These are phyloP conservation scores for Acipenser transmontanus DNA, from an alignment of 2,797 vertebrate genomes.

Conservation along the genomic window DNA sequence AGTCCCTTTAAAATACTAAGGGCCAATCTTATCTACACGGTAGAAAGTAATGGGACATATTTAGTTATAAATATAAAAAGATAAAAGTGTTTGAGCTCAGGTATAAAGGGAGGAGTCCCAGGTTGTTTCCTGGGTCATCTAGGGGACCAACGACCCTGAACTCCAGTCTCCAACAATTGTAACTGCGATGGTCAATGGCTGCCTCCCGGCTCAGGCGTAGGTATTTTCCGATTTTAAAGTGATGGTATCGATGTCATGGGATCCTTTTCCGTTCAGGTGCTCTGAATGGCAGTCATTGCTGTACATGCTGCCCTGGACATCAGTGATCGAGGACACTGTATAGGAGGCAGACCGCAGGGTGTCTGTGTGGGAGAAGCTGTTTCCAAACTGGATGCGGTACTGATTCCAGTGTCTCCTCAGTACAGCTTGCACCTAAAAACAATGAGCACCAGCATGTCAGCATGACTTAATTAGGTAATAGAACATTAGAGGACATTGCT, in stretches of 20 bases:
- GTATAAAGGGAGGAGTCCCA: slow-evolving; percentile 15
- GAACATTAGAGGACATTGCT: no score
- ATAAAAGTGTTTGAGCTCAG: slow-evolving; percentile 16
- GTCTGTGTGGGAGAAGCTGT: slow-evolving; percentile 79
- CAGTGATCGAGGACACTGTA: slow-evolving; percentile 71
- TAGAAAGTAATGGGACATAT: slow-evolving; percentile 50
- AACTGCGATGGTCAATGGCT: neutral
- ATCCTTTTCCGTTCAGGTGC: slow-evolving; percentile 80
- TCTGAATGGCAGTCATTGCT: slow-evolving; percentile 71
- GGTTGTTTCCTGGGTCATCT: slow-evolving; percentile 8
- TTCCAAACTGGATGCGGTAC: slow-evolving; percentile 85
- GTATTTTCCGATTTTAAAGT: slow-evolving; percentile 69
- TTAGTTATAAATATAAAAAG: slow-evolving; percentile 38
- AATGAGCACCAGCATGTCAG: neutral
- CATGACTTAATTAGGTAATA: neutral
- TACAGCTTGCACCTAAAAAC: slow-evolving; percentile 80
- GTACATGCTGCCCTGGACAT: slow-evolving; percentile 75
- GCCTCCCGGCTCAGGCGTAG: slow-evolving; percentile 58
- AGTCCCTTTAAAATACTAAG: slow-evolving; percentile 48
- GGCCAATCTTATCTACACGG: slow-evolving; percentile 50
- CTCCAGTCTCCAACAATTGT: slow-evolving; percentile 1
- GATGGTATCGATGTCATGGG: slow-evolving; percentile 63
- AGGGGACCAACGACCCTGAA: slow-evolving; percentile 8
- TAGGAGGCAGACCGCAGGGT: slow-evolving; percentile 71
- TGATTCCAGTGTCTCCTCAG: slow-evolving; percentile 91